These are phyloP conservation scores for Scopus umbretta DNA, from an alignment of 2,113 vertebrate genomes.

Conservation along the genomic window DNA sequence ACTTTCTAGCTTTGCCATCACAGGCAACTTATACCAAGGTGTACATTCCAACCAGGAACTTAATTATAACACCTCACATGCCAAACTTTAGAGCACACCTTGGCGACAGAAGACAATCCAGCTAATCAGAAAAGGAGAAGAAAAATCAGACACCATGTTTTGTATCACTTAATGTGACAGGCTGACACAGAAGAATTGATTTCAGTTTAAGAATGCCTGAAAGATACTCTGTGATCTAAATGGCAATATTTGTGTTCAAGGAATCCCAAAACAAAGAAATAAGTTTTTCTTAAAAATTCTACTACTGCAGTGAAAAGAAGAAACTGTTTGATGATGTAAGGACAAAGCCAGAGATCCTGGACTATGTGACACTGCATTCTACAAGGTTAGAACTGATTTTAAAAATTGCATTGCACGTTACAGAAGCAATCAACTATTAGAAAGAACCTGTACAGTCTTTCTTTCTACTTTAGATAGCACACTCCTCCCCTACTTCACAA, in stretches of 20 bases:
- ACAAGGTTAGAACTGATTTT: neutral
- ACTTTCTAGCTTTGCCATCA: no score
- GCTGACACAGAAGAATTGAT: neutral
- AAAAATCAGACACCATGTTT: neutral
- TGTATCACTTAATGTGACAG: neutral
- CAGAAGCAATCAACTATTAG: neutral
- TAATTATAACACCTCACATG: neutral
- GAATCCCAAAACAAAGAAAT: neutral
- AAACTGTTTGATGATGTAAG: neutral
- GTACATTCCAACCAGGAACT: neutral
- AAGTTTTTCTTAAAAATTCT: conserved; percentile 13
- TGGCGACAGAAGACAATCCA: neutral
- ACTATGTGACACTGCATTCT: neutral
- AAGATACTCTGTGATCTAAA: neutral
- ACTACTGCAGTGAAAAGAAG: neutral
- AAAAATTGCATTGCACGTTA: neutral
- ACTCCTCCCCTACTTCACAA: neutral
- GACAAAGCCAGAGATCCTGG: neutral
- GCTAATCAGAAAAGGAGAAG: neutral
- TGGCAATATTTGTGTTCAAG: neutral
- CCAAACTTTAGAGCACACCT: neutral
- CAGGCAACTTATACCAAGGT: no score
- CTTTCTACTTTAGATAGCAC: neutral
- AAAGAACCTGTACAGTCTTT: neutral
- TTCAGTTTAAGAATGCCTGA: neutral